Evolutionary conservation across 1,140 invertebrate species (phyloP).

Genomic region (Artemia franciscana): DNA sequence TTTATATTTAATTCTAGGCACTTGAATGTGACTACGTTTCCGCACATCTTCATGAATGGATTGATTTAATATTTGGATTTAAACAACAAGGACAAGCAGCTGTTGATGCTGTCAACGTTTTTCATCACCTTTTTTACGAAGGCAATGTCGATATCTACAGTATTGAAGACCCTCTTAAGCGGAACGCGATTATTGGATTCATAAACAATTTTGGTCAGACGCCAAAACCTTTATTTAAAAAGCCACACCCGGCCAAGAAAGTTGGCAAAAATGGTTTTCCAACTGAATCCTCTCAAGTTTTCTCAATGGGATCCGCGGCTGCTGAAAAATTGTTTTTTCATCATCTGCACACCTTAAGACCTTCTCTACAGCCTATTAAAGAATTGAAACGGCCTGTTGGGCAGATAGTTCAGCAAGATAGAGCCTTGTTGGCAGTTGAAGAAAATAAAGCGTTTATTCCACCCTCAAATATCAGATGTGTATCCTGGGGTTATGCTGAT

Average conservation of each 20-base stretch:
- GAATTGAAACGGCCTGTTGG: constrained; percentile 89
- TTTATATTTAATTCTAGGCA: constrained; percentile 25
- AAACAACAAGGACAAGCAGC: constrained; percentile 81
- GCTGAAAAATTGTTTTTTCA: constrained; percentile 78
- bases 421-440: constrained; percentile 67
- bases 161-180: constrained; percentile 95
- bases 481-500: constrained; percentile 97
- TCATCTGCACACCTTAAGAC: constrained; percentile 81
- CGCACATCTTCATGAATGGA: constrained; percentile 94
- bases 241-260: constrained; percentile 88
- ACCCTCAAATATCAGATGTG: constrained; percentile 65
- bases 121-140: constrained; percentile 98
- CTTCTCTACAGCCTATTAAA: constrained; percentile 75
- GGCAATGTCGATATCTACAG: constrained; percentile 98
- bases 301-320: constrained; percentile 17
- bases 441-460: constrained; percentile 94
- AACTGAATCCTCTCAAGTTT: background rate
- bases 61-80: constrained; percentile 94
- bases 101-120: constrained; percentile 82
- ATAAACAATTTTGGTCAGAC: constrained; percentile 99
- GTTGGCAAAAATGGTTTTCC: constrained; percentile 22
- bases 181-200: constrained; percentile 96
- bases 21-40: constrained; percentile 94
- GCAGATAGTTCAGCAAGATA: constrained; percentile 78
- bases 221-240: constrained; percentile 92